Evolutionary conservation across 53 echinoderm and acorn worm genomes (phyloP).

Genomic region (Antedon mediterranea): DNA sequence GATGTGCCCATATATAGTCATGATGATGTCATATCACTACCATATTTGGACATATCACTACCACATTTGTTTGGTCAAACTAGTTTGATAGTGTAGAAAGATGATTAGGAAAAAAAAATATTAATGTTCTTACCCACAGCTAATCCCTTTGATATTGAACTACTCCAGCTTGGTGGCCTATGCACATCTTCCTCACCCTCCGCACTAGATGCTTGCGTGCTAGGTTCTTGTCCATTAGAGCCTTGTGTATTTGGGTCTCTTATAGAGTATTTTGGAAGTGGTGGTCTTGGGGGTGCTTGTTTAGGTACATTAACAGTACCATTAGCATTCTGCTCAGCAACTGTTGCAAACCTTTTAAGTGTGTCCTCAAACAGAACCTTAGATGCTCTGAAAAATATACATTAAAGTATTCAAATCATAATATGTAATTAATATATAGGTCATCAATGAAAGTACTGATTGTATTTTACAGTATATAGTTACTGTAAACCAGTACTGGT

Average conservation of each 20-base stretch:
- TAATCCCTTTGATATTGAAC: constrained; percentile 67
- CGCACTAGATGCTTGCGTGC: background rate
- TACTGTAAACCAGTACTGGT: too few relatives aligned
- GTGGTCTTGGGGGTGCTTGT: background rate
- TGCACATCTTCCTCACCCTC: constrained; percentile 19
- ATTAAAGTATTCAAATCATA: too few relatives aligned
- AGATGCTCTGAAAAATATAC: background rate
- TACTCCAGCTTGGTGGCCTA: constrained; percentile 21
- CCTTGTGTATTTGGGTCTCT: background rate
- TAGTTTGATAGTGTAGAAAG: too few relatives aligned
- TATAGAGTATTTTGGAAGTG: background rate
- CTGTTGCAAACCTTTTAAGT: constrained; percentile 23
- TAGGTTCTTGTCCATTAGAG: too few relatives aligned
- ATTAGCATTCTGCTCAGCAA: constrained; percentile 37
- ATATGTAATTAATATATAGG: too few relatives aligned
- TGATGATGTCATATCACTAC: too few relatives aligned
- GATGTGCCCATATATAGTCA: too few relatives aligned
- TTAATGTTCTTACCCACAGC: constrained; percentile 26
- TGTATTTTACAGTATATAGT: too few relatives aligned
- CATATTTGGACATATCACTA: too few relatives aligned
- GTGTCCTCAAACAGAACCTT: background rate
- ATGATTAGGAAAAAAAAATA: background rate
- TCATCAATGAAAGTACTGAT: too few relatives aligned
- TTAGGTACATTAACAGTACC: constrained; percentile 1
- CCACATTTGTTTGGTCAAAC: too few relatives aligned